These are phyloP conservation scores for Apis cerana DNA, from an alignment of 1,140 invertebrate species.

Conservation along the genomic window DNA sequence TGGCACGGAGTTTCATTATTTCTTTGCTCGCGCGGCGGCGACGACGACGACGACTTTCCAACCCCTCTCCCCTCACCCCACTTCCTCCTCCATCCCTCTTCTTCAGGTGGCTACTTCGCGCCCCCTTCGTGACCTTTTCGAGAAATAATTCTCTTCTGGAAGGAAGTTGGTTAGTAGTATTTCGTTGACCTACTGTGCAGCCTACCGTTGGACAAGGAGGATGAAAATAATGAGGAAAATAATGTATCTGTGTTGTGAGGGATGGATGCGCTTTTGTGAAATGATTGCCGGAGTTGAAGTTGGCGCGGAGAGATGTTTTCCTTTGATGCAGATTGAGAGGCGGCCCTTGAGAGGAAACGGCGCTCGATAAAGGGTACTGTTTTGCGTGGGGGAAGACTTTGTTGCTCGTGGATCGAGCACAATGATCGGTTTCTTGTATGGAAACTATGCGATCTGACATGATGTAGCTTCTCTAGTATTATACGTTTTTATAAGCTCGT, in stretches of 20 bases:
- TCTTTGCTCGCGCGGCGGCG: slow-evolving; percentile 60
- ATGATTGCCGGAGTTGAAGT: not conserved
- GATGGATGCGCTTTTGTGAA: not conserved
- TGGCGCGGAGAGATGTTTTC: not conserved
- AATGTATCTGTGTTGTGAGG: too few relatives aligned
- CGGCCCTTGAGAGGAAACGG: not conserved
- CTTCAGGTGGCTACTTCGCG: not conserved
- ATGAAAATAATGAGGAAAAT: slow-evolving; percentile 10
- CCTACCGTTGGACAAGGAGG: not conserved
- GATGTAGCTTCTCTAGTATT: too few relatives aligned
- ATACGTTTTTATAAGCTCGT: too few relatives aligned
- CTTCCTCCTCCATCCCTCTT: not conserved
- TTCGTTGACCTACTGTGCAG: slow-evolving; percentile 45
- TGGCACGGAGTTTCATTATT: slow-evolving; percentile 76
- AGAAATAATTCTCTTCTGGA: not conserved
- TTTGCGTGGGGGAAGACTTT: not conserved
- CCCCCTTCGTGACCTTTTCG: slow-evolving; percentile 10
- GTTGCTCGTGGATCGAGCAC: not conserved
- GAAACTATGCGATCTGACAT: too few relatives aligned
- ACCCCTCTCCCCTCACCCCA: not conserved
- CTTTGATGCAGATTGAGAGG: slow-evolving; percentile 12
- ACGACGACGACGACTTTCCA: slow-evolving; percentile 10
- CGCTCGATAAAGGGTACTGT: not conserved
- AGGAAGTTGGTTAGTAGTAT: slow-evolving; percentile 30
- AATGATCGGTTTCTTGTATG: not conserved